Evolutionary conservation across 2,888 invertebrate species (phyloP).

Genomic region (Dryadula phaetusa): DNA sequence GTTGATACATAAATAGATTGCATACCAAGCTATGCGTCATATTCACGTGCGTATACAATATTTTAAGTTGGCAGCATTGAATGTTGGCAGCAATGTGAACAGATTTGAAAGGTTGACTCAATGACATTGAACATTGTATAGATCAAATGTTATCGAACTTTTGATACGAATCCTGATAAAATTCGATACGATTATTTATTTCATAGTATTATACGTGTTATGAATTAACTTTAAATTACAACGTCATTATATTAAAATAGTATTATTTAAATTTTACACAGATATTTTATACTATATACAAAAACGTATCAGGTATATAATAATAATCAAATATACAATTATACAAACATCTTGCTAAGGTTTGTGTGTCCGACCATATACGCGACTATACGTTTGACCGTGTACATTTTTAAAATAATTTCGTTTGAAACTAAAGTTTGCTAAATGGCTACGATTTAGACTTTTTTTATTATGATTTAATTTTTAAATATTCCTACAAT

Average conservation of each 20-base stretch:
- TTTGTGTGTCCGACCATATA: too few relatives aligned
- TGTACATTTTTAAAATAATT: too few relatives aligned
- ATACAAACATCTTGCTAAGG: too few relatives aligned
- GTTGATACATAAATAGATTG: conserved; percentile 28
- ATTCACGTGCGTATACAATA: conserved; percentile 25
- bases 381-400: too few relatives aligned
- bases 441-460: background rate
- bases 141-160: conserved; percentile 41
- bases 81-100: conserved; percentile 8
- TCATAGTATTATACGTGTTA: conserved; percentile 10
- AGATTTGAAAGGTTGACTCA: conserved; percentile 39
- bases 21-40: conserved; percentile 36
- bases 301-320: background rate
- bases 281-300: background rate
- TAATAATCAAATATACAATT: background rate
- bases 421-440: too few relatives aligned
- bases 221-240: background rate
- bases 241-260: background rate
- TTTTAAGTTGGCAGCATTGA: conserved; percentile 36
- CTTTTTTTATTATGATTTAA: background rate
- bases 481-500: background rate
- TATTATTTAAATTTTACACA: background rate
- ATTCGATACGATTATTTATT: conserved; percentile 27
- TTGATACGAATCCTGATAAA: conserved; percentile 34
- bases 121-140: conserved; percentile 41